Evolutionary conservation across 2,888 invertebrate genomes (phyloP).

Genomic region (Sacculina carcini): DNA sequence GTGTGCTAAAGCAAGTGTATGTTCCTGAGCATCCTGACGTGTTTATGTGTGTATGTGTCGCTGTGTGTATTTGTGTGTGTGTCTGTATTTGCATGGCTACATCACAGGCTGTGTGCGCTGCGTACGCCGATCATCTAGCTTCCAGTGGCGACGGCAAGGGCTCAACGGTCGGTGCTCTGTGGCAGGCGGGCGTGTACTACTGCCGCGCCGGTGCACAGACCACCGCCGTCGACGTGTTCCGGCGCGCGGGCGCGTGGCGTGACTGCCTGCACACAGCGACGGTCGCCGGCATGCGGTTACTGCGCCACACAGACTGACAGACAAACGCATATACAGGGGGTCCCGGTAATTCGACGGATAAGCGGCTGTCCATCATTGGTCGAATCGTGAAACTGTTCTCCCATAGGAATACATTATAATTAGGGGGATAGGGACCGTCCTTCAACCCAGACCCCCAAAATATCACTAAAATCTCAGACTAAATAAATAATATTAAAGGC

Average conservation of each 20-base stretch:
- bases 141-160: background rate
- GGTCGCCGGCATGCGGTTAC: background rate
- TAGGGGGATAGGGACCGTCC: too few species aligned
- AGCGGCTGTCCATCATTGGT: too few species aligned
- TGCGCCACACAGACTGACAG: too few species aligned
- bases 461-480: too few species aligned
- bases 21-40: background rate
- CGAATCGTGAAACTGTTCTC: too few species aligned
- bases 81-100: background rate
- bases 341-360: too few species aligned
- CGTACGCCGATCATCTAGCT: constrained; percentile 3
- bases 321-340: too few species aligned
- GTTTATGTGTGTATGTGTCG: background rate
- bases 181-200: constrained; percentile 2
- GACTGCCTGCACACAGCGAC: background rate
- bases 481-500: too few species aligned
- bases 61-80: background rate
- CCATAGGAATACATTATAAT: too few species aligned
- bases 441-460: too few species aligned
- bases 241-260: constrained; percentile 14
- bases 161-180: too few species aligned
- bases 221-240: background rate
- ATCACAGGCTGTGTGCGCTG: background rate
- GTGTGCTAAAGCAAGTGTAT: too few species aligned
- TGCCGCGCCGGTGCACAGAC: constrained; percentile 1